phyloP scores from a whole-genome alignment of 1,140 invertebrate genomes.

The Drosophila ercepeae region DNA sequence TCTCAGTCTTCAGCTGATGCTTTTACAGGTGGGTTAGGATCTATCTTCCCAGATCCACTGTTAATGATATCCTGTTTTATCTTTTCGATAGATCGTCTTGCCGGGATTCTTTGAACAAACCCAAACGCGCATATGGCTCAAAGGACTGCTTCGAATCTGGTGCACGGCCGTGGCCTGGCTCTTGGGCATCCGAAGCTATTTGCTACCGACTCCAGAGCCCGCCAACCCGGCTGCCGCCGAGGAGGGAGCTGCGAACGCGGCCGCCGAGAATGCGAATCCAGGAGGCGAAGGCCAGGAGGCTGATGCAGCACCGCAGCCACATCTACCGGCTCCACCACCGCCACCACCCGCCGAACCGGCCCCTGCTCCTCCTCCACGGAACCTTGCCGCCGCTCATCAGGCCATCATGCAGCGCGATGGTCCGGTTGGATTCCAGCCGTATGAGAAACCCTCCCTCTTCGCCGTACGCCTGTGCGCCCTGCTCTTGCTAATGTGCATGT shows the following conservation, averaged over 20 bases:
- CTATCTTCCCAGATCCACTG: not conserved
- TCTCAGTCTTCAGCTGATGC: conserved; percentile 95
- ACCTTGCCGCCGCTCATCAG: conserved; percentile 91
- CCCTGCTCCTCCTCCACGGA: conserved; percentile 83
- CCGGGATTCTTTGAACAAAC: conserved; percentile 98
- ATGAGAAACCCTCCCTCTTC: conserved; percentile 93
- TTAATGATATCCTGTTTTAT: not conserved
- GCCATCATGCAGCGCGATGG: conserved; percentile 91
- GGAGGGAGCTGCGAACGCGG: conserved; percentile 21
- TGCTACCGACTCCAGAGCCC: conserved; percentile 88
- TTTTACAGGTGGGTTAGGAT: conserved; percentile 89
- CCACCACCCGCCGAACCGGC: conserved; percentile 71
- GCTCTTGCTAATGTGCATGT: conserved; percentile 92
- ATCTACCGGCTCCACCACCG: conserved; percentile 73
- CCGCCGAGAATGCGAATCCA: conserved; percentile 19
- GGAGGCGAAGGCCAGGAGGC: conserved; percentile 10
- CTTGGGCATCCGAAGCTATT: conserved; percentile 94
- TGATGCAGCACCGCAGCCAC: conserved; percentile 12
- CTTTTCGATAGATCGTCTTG: conserved; percentile 90
- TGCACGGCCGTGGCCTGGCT: conserved; percentile 93
- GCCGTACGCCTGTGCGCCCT: conserved; percentile 90
- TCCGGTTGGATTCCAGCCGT: conserved; percentile 93
- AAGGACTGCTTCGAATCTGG: conserved; percentile 94
- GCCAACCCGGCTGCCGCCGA: conserved; percentile 77
- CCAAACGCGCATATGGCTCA: conserved; percentile 96